These are phyloP conservation scores for Aldrovandia affinis DNA, from an alignment of 2,797 vertebrate species.

Conservation along the genomic window DNA sequence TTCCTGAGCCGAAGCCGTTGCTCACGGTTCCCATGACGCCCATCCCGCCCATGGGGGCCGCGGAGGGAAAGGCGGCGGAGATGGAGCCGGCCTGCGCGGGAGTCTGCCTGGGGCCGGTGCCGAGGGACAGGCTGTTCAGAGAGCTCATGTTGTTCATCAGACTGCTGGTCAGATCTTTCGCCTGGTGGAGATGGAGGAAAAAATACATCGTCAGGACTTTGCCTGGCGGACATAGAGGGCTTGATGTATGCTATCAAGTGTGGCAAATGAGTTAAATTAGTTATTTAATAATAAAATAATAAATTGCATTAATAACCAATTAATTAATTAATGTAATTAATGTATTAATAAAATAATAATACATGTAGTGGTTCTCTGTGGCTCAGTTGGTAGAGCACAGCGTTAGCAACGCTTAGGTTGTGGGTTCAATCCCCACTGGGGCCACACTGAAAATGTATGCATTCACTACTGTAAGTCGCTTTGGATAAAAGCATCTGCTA, in stretches of 20 bases:
- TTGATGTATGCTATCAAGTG: not conserved
- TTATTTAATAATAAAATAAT: too few relatives aligned
- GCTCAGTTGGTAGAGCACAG: too few relatives aligned
- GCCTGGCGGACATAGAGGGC: not conserved
- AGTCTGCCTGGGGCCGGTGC: conserved; percentile 69
- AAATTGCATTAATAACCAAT: too few relatives aligned
- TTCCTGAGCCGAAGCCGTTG: conserved; percentile 83
- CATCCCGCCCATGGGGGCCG: conserved; percentile 70
- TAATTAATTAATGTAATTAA: too few relatives aligned
- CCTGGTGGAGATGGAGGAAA: conserved; percentile 66
- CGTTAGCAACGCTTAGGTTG: too few relatives aligned
- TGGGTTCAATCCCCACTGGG: too few relatives aligned
- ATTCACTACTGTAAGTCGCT: too few relatives aligned
- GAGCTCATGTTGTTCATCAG: conserved; percentile 90
- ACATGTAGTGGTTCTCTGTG: too few relatives aligned
- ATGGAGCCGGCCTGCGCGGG: conserved; percentile 63
- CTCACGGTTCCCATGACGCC: conserved; percentile 75
- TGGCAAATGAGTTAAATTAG: too few relatives aligned
- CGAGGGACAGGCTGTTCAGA: conserved; percentile 78
- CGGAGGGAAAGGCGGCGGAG: conserved; percentile 77
- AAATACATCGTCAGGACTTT: not conserved
- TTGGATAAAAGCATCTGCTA: too few relatives aligned
- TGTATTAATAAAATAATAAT: too few relatives aligned
- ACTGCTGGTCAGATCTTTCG: conserved; percentile 93
- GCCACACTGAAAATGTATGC: too few relatives aligned